These are phyloP conservation scores for Drosophila lutescens DNA, from an alignment of 2,888 invertebrate species.

Conservation along the genomic window DNA sequence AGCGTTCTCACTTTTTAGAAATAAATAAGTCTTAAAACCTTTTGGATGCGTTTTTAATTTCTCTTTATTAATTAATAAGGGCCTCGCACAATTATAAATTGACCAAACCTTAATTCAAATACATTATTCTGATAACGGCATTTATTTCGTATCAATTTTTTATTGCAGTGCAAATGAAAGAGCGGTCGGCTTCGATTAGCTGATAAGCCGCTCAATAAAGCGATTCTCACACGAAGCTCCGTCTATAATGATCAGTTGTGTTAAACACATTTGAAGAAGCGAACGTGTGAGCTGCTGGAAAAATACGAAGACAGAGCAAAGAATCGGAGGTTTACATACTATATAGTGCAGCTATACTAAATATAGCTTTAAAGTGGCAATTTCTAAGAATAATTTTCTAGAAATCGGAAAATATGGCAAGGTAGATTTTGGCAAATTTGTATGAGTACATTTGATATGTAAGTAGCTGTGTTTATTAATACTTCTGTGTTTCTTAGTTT, in stretches of 20 bases:
- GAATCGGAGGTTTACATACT: constrained; percentile 17
- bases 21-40: no score
- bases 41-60: no score
- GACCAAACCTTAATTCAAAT: neutral
- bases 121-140: constrained; percentile 10
- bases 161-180: constrained; percentile 33
- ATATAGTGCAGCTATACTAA: constrained; percentile 45
- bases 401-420: constrained; percentile 36
- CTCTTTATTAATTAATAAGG: no score
- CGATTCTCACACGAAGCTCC: constrained; percentile 42
- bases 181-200: constrained; percentile 12
- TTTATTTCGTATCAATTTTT: constrained; percentile 22
- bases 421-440: constrained; percentile 17
- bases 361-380: constrained; percentile 18
- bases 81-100: no score
- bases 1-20: no score
- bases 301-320: neutral
- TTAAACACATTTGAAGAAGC: constrained; percentile 41
- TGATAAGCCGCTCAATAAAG: constrained; percentile 34
- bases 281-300: constrained; percentile 9
- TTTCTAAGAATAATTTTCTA: neutral
- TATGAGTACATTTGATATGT: no score
- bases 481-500: constrained; percentile 63
- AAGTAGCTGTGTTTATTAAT: neutral
- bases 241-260: constrained; percentile 59